Base-by-base conservation (phyloP, 30 jellyfish, hydroid and myxozoan species). In the Pseudorhiza aurosa region DNA sequence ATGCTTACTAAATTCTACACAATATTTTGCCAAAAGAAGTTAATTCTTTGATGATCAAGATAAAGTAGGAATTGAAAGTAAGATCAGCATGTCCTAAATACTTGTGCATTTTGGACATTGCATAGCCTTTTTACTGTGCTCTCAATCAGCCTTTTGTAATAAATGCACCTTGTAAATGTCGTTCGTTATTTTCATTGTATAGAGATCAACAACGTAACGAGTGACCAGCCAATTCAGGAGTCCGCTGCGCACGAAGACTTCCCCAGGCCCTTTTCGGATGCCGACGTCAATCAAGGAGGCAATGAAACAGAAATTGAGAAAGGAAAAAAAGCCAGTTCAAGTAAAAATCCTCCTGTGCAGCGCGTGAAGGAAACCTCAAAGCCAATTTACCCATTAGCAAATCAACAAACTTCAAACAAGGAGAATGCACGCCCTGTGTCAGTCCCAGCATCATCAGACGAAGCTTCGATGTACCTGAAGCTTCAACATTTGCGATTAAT, bases 171-270 rank as follows among this genome's bases (percentile, higher is more conserved):
- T n/a, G n/a, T n/a, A n/a, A n/a, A n/a, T n/a, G n/a, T n/a, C n/a
- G n/a, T n/a, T n/a, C n/a, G n/a, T n/a, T n/a, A n/a, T n/a, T n/a
- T n/a, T n/a, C n/a, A n/a, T n/a, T n/a, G n/a, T n/a, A n/a, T 42
- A 44, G 87, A 74, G 81, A 65, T 60, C 58, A 77, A 75, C 75
- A 69, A 85, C 50, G 53, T 68, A 15, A 77, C 74, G 30, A 64
- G 87, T 40, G 85, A 85, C 65, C 70, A 74, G 70, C 87, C 89
- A 37, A 50, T 53, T 26, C 60, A 63, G 6, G 89, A 85, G 67
- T 69, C 51, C 8, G 33, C 64, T 0, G 15, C 71, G 19, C 44
- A 31, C 1, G 80, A 71, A 11, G 96, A 65, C 19, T 65, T 42
- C 31, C 46, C 87, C 15, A 68, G 58, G 51, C 87, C 94, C 8